These are phyloP conservation scores for Venustaconcha ellipsiformis DNA, from an alignment of 1,140 invertebrate genomes.

Conservation along the genomic window DNA sequence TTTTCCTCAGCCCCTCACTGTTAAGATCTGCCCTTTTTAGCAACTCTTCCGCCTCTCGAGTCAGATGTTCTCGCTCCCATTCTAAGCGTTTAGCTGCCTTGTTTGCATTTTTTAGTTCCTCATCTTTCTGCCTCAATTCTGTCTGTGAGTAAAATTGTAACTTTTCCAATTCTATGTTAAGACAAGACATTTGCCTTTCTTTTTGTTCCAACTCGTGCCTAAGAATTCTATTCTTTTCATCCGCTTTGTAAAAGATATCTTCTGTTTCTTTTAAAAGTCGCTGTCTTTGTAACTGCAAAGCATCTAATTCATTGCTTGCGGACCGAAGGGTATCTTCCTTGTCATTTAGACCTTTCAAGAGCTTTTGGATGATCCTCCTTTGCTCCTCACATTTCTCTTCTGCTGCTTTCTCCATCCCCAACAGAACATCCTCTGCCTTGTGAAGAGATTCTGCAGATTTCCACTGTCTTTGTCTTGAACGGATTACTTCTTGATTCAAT, in stretches of 20 bases:
- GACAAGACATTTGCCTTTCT: constrained; percentile 33
- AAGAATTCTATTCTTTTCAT: constrained; percentile 8
- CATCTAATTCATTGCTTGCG: constrained; percentile 8
- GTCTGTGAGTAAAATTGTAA: constrained; percentile 14
- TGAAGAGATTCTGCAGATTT: constrained; percentile 43
- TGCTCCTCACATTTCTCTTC: constrained; percentile 45
- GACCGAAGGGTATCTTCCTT: constrained; percentile 26
- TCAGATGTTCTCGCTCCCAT: constrained; percentile 27
- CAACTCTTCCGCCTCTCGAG: constrained; percentile 28
- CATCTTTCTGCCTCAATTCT: constrained; percentile 14
- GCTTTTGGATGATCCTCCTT: constrained; percentile 35
- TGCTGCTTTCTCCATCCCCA: constrained; percentile 43
- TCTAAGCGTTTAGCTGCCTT: constrained; percentile 17
- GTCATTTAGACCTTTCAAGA: constrained; percentile 25
- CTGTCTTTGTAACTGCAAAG: constrained; percentile 5
- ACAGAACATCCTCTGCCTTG: constrained; percentile 45
- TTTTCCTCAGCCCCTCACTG: constrained; percentile 18
- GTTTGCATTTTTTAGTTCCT: constrained; percentile 11
- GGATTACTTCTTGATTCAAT: constrained; percentile 42
- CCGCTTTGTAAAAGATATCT: constrained; percentile 12
- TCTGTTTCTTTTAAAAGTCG: constrained; percentile 15
- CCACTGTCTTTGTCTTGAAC: constrained; percentile 40
- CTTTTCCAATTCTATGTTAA: constrained; percentile 37
- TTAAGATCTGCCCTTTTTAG: constrained; percentile 28
- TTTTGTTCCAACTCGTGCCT: constrained; percentile 22